phyloP scores from a whole-genome alignment of 2,113 vertebrate genomes.

The Trichomycterus rosablanca region DNA sequence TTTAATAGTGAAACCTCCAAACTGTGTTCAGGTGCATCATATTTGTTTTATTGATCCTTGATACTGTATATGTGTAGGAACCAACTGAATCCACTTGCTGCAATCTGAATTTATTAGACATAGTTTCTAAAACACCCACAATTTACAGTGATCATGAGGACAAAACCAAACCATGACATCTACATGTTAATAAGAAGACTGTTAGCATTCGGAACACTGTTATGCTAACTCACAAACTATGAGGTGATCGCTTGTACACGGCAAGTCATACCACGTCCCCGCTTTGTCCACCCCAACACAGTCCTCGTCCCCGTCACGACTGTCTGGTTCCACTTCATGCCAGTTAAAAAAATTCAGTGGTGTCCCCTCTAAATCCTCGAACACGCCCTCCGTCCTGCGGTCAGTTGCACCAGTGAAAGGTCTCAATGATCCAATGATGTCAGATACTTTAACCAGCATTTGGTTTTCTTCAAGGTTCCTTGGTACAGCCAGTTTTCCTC shows the following conservation, averaged over 20 bases:
- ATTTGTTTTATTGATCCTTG: too few relatives aligned
- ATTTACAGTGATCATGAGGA: too few relatives aligned
- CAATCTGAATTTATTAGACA: too few relatives aligned
- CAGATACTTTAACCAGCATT: background rate
- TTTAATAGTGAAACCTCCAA: too few relatives aligned
- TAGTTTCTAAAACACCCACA: too few relatives aligned
- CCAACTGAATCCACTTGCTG: too few relatives aligned
- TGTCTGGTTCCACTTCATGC: slow-evolving; percentile 11
- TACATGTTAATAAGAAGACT: too few relatives aligned
- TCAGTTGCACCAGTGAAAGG: slow-evolving; percentile 17
- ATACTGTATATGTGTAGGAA: too few relatives aligned
- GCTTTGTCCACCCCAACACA: background rate
- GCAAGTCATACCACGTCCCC: slow-evolving; percentile 17
- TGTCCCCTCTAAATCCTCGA: background rate
- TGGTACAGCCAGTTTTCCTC: background rate
- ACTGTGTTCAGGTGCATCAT: too few relatives aligned
- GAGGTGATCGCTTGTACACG: background rate
- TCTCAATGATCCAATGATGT: too few relatives aligned
- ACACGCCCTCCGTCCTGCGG: slow-evolving; percentile 3
- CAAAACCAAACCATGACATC: too few relatives aligned
- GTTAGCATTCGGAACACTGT: background rate
- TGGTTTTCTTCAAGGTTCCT: slow-evolving; percentile 7
- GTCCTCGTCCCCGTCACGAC: slow-evolving; percentile 1
- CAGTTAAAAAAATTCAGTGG: slow-evolving; percentile 20
- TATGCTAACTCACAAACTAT: slow-evolving; percentile 8